Conservation (phyloP, 2,888 invertebrate genomes). For the Pollenia labialis region DNA sequence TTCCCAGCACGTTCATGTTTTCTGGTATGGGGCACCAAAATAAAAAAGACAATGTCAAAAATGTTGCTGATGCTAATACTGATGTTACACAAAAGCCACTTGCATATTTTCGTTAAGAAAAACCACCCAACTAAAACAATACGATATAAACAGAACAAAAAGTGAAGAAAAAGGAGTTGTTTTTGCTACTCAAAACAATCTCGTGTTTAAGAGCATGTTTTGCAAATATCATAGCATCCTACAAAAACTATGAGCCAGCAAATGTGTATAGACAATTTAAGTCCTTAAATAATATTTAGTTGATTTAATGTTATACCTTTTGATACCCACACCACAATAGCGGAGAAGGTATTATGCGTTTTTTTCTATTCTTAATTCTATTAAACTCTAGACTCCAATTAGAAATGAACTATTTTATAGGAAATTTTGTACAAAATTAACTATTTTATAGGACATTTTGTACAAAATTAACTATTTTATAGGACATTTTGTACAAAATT, state of each 20-base stretch:
- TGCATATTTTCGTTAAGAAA: conserved; percentile 37
- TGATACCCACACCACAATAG: too few relatives aligned
- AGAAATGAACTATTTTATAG: too few relatives aligned
- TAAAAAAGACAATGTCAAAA: conserved; percentile 33
- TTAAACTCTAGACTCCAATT: too few relatives aligned
- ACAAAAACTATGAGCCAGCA: neutral
- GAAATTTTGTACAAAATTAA: too few relatives aligned
- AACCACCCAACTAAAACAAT: conserved; percentile 18
- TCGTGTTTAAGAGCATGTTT: conserved; percentile 29
- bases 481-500: too few relatives aligned
- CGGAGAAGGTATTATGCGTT: too few relatives aligned
- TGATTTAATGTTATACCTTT: neutral
- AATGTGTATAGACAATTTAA: neutral
- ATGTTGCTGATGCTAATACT: conserved; percentile 65
- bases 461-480: too few relatives aligned
- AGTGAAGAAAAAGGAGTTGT: conserved; percentile 5
- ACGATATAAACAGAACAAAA: neutral
- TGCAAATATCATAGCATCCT: conserved; percentile 15
- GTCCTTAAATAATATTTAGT: conserved; percentile 18
- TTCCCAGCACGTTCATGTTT: conserved; percentile 68
- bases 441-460: too few relatives aligned
- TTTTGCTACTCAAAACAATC: conserved; percentile 15
- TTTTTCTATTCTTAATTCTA: too few relatives aligned
- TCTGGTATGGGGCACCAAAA: neutral
- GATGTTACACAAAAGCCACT: conserved; percentile 60